Evolutionary conservation across 1,140 invertebrate species (phyloP), one percentile per base, ranked within the genome.

Genomic region (Drosophila saltans): DNA sequence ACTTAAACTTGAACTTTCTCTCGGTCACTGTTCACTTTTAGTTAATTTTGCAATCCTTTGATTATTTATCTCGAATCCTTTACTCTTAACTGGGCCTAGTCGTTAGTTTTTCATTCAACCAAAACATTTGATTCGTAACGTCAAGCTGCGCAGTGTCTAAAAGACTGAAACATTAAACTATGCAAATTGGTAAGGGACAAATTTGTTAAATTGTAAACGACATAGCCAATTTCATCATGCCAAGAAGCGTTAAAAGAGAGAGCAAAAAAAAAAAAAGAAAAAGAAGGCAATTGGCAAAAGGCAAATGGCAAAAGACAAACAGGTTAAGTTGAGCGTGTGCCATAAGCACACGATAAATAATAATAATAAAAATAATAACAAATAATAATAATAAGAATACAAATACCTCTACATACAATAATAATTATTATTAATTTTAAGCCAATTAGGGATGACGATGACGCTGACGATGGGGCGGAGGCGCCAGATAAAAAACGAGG

Each of bases 401-500:
- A 77, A 86, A 80, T 86, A 48, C 66, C 59, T 66, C 59, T 66
- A 75, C 75, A 74, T 72, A 74, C 45, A 62, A 74, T 66, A 72
- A 75, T 86, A 80, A 86, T 86, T 80, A 64, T 73, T 79, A 75
- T 74, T 82, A 78, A 75, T 77, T 88, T 79, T 88, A 88, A 86
- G 80, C 83, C 83, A 86, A 86, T 86, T 86, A 86, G 69, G 41
- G 59, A 72, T 69, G 72, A 21, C 21, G 30, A 60, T 30, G 2
- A 30, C 4, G 16, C 16, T 16, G 16, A 30, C 33, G 16, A 57
- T 26, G 56, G 52, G 52, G 24, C 0, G 16, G 8, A 2, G 66
- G 72, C 30, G 33, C 6, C 45, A 45, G 33, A 68, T 60, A 78
- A 76, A 65, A 40, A 58, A 8, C 48, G 68, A 64, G 62, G 64